Base-by-base conservation (phyloP, 2,888 invertebrate species). In the Philhelius pedissequus region DNA sequence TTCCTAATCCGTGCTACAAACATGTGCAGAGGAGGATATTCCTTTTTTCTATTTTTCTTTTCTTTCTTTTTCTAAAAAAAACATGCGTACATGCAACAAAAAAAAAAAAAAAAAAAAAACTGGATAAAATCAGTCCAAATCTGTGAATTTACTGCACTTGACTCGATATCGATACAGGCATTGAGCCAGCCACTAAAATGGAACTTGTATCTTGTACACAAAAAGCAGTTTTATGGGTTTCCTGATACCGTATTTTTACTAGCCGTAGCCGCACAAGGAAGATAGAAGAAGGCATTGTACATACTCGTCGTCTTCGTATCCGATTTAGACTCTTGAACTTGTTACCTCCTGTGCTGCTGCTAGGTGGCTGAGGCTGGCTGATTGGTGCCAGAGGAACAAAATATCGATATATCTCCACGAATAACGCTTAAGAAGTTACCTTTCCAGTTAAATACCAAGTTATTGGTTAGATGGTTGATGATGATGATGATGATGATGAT, bases 401-500 rank as follows among this genome's bases (percentile, higher is more conserved):
- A 75, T 66, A 25, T 64, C 62, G 64, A 62, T 25, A 40, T 62
- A 60, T 32, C 56, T 27, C 40, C 18, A 38, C 15, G 6, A 43
- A 60, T 50, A 45, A 15, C 38, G 71, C 58, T 74, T 50, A 18
- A 74, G 60, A 22, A 75, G 73, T 77, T 54, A 82, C 73, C n/a
- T 73, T 79, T 84, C 80, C 71, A 76, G 84, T 84, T 80, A 20
- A n/a, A 18, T 43, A 43, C 40, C 6, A 27, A 43, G 15, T 20
- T 62, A 27, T 43, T 43, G 62, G 43, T 62, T 30, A 62, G 43
- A 43, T 38, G n/a, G 43, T n/a, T 18, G 43, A 62, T 58, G 30
- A 38, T 58, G 38, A 58, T 58, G 50, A 35, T 70, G 22, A n/a
- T 38, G n/a, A 52, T 18, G 43, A 62, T 58, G 30, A 38, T 58